Base-by-base conservation (phyloP, 2,797 vertebrate genomes). In the Arctocebus calabarensis region DNA sequence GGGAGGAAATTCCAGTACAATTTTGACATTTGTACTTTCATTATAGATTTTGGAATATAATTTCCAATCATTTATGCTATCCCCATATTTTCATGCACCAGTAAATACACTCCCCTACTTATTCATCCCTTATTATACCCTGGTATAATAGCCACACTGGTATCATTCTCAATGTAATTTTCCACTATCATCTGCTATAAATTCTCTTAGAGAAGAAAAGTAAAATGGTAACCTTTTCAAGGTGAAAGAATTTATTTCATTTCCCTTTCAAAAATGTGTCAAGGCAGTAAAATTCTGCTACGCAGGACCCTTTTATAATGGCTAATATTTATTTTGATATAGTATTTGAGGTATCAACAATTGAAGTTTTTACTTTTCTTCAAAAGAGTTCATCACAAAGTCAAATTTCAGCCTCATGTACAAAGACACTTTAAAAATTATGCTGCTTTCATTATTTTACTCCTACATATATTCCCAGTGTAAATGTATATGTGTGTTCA, bases 291-390 rank as follows among this genome's bases (percentile, higher is more conserved):
- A 84, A 75, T 45, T 34, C 14, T 14, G 59, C 62, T 16, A 45
- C 4, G 37, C 90, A 14, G 27, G 52, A 79, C 70, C 45, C 17
- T 86, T 79, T 64, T 66, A 9, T 81, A 48, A 93, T 71, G 82
- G 29, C 11, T 87, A 40, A 40, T 62, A 85, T 32, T 87, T 91
- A 92, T 82, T 93, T 93, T 92, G 52, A 75, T 20, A 40, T 0
- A 94, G 22, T 61, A 74, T 88, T 43, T 84, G 40, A 94, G 68
- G 17, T 57, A 93, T 48, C 37, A 71, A 83, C 61, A 64, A 37
- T 85, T 90, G 22, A 81, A 88, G 20, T 29, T 66, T 73, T 88
- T 61, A 84, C 11, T 91, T 94, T 94, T 91, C 78, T 83, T 90
- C 34, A 70, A 94, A 88, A 79, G 32, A 88, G n/a, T 62, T 68